phyloP scores from a whole-genome alignment of 2,797 vertebrate species.

The Hylomyscus alleni region DNA sequence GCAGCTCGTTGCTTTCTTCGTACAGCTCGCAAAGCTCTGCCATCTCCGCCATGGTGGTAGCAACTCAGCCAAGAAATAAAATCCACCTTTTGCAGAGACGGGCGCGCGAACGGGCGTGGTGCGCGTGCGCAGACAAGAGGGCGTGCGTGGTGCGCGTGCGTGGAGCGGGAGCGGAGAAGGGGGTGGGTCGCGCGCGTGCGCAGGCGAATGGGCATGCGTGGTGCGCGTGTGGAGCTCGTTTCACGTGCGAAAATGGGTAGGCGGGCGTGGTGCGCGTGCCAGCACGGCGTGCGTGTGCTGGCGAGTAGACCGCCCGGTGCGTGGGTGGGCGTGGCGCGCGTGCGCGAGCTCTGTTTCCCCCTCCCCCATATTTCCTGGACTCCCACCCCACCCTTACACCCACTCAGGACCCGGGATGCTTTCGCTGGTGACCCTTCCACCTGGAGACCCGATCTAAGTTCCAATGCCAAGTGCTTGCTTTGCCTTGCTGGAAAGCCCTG shows the following conservation, averaged over 20 bases:
- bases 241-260: neutral
- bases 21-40: slow-evolving; percentile 71
- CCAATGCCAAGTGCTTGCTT: too few relatives aligned
- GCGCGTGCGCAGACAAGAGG: neutral
- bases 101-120: neutral
- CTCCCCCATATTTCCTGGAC: neutral
- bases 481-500: neutral
- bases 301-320: neutral
- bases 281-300: neutral
- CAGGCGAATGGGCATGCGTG: neutral
- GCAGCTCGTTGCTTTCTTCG: slow-evolving; percentile 78
- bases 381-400: neutral
- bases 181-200: neutral
- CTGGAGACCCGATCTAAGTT: neutral
- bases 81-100: fast-evolving
- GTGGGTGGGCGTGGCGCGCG: neutral
- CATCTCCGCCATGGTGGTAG: slow-evolving; percentile 72
- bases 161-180: neutral
- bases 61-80: neutral
- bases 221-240: neutral
- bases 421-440: fast-evolving
- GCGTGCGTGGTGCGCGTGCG: neutral
- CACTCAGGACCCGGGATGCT: neutral
- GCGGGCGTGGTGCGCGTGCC: neutral
- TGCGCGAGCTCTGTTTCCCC: neutral